Evolutionary conservation across 2,113 vertebrate genomes (phyloP).

Genomic region (Rhea americana): DNA sequence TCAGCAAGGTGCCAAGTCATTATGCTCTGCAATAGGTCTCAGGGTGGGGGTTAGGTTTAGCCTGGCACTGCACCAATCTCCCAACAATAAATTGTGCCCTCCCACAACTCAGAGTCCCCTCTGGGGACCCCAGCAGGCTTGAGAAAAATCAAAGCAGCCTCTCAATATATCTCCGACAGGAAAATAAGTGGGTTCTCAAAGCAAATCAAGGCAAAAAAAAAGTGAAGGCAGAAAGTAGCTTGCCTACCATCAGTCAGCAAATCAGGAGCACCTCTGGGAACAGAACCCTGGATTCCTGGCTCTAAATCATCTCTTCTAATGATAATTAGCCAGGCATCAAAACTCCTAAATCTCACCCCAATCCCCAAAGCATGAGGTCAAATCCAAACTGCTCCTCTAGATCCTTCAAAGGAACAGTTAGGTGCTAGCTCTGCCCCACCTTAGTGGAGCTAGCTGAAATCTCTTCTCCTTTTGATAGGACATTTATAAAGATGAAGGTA

Average conservation of each 20-base stretch:
- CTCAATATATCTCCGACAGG: neutral
- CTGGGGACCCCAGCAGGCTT: neutral
- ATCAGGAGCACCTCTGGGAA: neutral
- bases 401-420: neutral
- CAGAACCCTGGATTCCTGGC: neutral
- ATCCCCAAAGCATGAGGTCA: neutral
- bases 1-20: neutral
- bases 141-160: neutral
- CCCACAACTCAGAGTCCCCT: neutral
- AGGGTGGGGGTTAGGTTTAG: neutral
- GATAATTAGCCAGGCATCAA: neutral
- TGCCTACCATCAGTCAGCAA: neutral
- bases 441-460: neutral
- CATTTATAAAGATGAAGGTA: neutral
- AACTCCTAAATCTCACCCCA: neutral
- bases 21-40: fast-evolving
- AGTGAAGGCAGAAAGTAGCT: neutral
- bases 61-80: neutral
- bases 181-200: neutral
- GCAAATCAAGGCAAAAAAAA: neutral
- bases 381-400: neutral
- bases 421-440: neutral
- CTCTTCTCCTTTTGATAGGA: neutral
- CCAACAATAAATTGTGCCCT: neutral
- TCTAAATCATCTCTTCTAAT: neutral